Conservation (phyloP, 2,888 invertebrate species). For the Agriopis leucophaearia region DNA sequence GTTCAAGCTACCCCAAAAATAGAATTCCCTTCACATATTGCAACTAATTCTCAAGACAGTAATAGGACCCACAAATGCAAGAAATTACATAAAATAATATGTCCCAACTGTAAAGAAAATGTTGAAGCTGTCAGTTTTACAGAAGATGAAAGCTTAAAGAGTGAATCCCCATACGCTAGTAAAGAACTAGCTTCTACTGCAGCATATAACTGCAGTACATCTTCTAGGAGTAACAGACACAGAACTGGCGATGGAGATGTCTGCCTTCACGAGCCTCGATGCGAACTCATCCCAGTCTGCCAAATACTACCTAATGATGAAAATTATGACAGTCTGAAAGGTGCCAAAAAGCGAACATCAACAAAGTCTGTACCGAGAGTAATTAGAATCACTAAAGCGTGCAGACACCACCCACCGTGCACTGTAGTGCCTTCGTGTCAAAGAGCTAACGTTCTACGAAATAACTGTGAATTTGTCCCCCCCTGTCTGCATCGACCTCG, state of each 20-base stretch:
- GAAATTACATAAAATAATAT: conserved; percentile 61
- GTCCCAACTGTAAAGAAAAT: conserved; percentile 74
- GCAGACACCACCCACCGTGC: conserved; percentile 79
- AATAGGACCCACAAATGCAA: conserved; percentile 51
- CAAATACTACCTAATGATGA: conserved; percentile 69
- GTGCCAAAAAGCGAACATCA: conserved; percentile 49
- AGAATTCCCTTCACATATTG: conserved; percentile 38
- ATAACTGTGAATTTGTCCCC: conserved; percentile 74
- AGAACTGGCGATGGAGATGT: conserved; percentile 54
- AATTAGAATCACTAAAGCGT: conserved; percentile 77
- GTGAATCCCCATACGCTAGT: conserved; percentile 47
- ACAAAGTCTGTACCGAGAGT: conserved; percentile 60
- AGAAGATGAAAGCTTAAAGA: conserved; percentile 63
- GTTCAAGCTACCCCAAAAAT: conserved; percentile 41
- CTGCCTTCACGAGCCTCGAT: conserved; percentile 69
- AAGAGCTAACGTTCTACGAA: conserved; percentile 69
- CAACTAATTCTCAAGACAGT: conserved; percentile 41
- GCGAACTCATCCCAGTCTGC: conserved; percentile 73
- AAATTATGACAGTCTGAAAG: conserved; percentile 53
- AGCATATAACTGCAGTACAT: conserved; percentile 51
- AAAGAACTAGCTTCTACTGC: conserved; percentile 55
- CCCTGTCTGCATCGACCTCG: conserved; percentile 77
- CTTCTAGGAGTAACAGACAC: conserved; percentile 46
- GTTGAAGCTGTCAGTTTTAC: conserved; percentile 65
- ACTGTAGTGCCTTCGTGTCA: conserved; percentile 80